Conservation (phyloP, 2,797 vertebrate genomes). For the Lithobates pipiens region DNA sequence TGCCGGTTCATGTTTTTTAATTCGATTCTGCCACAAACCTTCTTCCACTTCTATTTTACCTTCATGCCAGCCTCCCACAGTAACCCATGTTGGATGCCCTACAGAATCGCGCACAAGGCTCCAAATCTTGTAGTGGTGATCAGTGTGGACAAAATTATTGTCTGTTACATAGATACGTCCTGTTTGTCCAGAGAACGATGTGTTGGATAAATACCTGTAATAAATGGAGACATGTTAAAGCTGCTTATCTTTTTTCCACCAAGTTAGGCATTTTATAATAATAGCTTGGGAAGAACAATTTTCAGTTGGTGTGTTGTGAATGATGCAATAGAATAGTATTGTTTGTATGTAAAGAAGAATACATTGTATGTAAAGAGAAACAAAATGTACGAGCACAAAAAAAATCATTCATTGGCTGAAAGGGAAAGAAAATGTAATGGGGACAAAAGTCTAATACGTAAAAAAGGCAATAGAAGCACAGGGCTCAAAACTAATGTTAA, state of each 20-base stretch:
- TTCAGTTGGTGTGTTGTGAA: no score
- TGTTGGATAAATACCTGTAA: constrained; percentile 86
- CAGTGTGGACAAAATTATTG: constrained; percentile 73
- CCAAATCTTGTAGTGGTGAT: constrained; percentile 84
- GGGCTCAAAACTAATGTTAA: no score
- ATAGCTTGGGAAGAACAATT: no score
- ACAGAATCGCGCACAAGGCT: constrained; percentile 79
- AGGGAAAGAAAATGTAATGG: no score
- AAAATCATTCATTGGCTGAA: no score
- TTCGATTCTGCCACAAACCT: constrained; percentile 73
- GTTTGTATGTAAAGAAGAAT: no score
- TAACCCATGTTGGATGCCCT: constrained; percentile 89
- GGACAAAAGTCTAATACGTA: no score
- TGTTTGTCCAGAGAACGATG: constrained; percentile 82
- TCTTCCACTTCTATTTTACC: constrained; percentile 81
- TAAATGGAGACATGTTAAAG: constrained; percentile 12
- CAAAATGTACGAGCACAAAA: no score
- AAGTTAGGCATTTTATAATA: no score
- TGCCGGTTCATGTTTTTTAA: constrained; percentile 57
- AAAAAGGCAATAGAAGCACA: no score
- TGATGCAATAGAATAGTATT: no score
- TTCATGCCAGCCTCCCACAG: constrained; percentile 83
- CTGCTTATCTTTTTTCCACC: neutral
- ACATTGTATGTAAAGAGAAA: no score
- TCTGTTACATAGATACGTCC: constrained; percentile 77